Percentiles rank a stretch among this genome's conserved stretches.
These are phyloP conservation scores for Physella acuta DNA, from an alignment of 1,140 invertebrate species.

Conservation along the genomic window DNA sequence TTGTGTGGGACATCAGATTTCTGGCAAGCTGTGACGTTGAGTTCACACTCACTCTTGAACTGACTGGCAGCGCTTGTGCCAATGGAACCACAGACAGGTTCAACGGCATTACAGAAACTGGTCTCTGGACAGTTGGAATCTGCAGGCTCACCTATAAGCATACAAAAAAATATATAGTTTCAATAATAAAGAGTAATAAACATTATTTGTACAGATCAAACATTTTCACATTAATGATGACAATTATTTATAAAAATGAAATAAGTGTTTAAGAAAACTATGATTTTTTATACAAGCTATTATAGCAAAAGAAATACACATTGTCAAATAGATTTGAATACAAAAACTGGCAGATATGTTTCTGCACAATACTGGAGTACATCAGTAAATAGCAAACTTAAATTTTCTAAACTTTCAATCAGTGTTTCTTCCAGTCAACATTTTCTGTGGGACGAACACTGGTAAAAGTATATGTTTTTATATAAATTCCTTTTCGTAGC, in stretches of 20 bases:
- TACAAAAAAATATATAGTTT: background rate
- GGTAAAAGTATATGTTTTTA: background rate
- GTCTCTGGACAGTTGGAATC: background rate
- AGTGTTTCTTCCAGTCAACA: background rate
- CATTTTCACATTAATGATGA: background rate
- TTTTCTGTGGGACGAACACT: background rate
- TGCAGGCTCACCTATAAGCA: background rate
- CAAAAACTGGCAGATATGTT: too few relatives aligned
- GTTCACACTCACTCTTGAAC: background rate
- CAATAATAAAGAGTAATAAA: background rate
- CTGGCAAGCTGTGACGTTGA: background rate
- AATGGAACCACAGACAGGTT: background rate
- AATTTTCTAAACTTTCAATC: background rate
- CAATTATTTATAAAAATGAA: too few relatives aligned
- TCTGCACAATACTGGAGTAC: too few relatives aligned
- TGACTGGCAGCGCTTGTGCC: background rate
- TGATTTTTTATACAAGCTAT: too few relatives aligned
- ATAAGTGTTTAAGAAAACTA: background rate
- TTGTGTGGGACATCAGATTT: background rate
- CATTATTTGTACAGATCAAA: background rate
- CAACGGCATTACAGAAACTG: background rate
- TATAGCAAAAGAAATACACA: too few relatives aligned
- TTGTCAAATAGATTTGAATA: too few relatives aligned
- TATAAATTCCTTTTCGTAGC: background rate
- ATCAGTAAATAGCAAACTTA: background rate